phyloP scores from a whole-genome alignment of 1,140 invertebrate genomes.

The Caligus rogercresseyi region DNA sequence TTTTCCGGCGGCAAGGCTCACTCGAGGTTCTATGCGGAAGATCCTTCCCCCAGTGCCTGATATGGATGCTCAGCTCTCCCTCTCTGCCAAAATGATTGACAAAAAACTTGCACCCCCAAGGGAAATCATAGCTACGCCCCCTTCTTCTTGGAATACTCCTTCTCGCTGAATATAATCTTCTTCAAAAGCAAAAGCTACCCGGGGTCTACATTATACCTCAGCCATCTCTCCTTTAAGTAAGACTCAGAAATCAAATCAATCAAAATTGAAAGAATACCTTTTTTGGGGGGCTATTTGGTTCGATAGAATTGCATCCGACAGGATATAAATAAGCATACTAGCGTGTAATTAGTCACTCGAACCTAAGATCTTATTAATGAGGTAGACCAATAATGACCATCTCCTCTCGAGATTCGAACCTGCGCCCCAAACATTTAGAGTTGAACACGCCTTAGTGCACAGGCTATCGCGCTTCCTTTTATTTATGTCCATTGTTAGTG shows the following conservation, averaged over 20 bases:
- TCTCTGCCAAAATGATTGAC: conserved; percentile 38
- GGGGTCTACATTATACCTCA: conserved; percentile 85
- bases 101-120: conserved; percentile 33
- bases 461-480: too few relatives aligned
- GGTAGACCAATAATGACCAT: too few relatives aligned
- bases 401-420: too few relatives aligned
- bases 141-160: conserved; percentile 54
- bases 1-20: background rate
- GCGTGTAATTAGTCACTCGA: too few relatives aligned
- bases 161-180: conserved; percentile 51
- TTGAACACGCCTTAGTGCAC: too few relatives aligned
- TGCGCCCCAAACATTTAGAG: too few relatives aligned
- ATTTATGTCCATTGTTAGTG: too few relatives aligned
- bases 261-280: background rate
- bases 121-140: conserved; percentile 32
- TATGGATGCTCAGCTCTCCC: conserved; percentile 35
- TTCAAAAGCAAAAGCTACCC: conserved; percentile 60
- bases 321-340: too few relatives aligned
- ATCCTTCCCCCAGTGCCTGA: conserved; percentile 34
- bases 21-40: conserved; percentile 33
- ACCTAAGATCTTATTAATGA: too few relatives aligned
- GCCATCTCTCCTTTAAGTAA: conserved; percentile 40
- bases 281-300: too few relatives aligned
- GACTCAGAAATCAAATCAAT: conserved; percentile 16
- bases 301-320: too few relatives aligned